Evolutionary conservation across 2,888 invertebrate species (phyloP).

Genomic region (Nymphalis polychloros): DNA sequence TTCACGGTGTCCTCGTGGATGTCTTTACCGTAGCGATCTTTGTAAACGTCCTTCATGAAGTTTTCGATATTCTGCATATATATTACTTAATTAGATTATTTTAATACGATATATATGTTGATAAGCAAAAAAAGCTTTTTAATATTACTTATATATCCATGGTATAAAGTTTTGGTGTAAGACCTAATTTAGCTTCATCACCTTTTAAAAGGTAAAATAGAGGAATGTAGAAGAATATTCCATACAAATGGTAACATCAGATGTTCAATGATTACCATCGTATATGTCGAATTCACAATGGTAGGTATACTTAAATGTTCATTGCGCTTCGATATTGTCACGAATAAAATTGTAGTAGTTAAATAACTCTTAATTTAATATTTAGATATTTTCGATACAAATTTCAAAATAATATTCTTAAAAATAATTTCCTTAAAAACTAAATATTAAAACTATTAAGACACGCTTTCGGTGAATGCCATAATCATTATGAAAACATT

Average conservation of each 20-base stretch:
- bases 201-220: no score
- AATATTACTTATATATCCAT: no score
- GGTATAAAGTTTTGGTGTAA: no score
- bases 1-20: conserved; percentile 91
- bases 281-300: no score
- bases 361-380: background rate
- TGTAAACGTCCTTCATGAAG: conserved; percentile 96
- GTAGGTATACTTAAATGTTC: no score
- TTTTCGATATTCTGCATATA: conserved; percentile 90
- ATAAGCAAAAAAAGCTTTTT: no score
- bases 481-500: background rate
- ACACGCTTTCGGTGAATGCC: conserved; percentile 24
- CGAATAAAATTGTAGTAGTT: no score
- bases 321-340: no score
- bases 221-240: no score
- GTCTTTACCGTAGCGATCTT: conserved; percentile 92
- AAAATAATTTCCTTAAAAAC: background rate
- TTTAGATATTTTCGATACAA: background rate
- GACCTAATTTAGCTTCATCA: background rate
- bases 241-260: no score
- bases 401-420: background rate
- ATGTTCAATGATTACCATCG: no score
- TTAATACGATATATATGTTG: no score
- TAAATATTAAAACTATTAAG: conserved; percentile 11
- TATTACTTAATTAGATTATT: conserved; percentile 1